Evolutionary conservation across 2,888 invertebrate genomes (phyloP).

Genomic region (Creontiades dilutus): DNA sequence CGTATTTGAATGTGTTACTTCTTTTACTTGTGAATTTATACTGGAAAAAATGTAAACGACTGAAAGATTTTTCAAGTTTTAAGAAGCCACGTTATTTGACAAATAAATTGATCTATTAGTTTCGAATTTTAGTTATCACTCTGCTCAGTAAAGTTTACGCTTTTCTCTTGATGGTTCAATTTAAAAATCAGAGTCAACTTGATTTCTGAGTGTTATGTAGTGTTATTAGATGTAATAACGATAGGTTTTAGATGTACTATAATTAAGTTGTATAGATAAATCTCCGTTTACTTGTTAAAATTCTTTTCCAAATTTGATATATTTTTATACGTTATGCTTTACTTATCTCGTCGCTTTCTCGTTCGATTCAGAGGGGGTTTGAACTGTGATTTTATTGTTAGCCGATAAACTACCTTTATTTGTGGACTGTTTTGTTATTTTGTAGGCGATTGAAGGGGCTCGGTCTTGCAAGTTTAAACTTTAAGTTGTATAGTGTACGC

Average conservation of each 20-base stretch:
- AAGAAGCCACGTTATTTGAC: slow-evolving; percentile 26
- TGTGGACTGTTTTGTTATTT: not conserved
- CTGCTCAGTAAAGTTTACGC: slow-evolving; percentile 59
- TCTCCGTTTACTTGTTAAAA: not conserved
- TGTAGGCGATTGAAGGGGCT: not conserved
- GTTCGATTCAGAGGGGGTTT: not conserved
- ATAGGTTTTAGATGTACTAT: slow-evolving; percentile 21
- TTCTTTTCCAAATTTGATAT: slow-evolving; percentile 46
- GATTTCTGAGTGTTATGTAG: slow-evolving; percentile 4
- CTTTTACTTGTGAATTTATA: slow-evolving; percentile 43
- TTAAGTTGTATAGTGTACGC: too few species aligned
- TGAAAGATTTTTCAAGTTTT: slow-evolving; percentile 48
- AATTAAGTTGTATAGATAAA: not conserved
- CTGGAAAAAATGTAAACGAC: slow-evolving; percentile 20
- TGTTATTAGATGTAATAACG: not conserved
- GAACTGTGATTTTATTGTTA: slow-evolving; percentile 49
- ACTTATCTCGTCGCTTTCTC: not conserved
- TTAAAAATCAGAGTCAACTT: not conserved
- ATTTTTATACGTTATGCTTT: slow-evolving; percentile 47
- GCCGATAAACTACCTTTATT: not conserved
- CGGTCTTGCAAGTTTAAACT: not conserved
- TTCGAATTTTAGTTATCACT: slow-evolving; percentile 50
- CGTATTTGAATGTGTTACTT: slow-evolving; percentile 35
- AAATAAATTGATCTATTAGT: slow-evolving; percentile 1
- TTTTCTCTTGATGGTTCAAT: slow-evolving; percentile 41